phyloP scores from a whole-genome alignment of 2,113 vertebrate genomes.

The Hippocampus mohnikei region DNA sequence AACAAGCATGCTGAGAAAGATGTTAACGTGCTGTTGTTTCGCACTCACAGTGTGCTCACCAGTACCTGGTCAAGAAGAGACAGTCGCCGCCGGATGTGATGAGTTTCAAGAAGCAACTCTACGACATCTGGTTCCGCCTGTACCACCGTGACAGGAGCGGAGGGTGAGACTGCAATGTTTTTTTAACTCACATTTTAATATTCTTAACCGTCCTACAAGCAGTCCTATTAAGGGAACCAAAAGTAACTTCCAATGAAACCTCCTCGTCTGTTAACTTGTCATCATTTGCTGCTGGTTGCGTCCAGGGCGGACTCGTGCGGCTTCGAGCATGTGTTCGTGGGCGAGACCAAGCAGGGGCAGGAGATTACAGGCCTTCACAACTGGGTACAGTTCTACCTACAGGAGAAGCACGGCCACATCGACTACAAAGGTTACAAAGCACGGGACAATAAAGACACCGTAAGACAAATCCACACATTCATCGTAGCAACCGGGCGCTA shows the following conservation, averaged over 20 bases:
- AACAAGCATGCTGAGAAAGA: background rate
- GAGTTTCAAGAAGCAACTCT: conserved; percentile 81
- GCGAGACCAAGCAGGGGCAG: conserved; percentile 73
- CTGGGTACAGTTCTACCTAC: conserved; percentile 86
- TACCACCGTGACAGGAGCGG: conserved; percentile 73
- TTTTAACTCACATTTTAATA: no score
- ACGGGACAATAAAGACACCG: conserved; percentile 69
- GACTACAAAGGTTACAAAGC: conserved; percentile 83
- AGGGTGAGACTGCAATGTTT: conserved; percentile 65
- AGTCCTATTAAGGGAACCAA: no score
- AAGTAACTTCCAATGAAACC: no score
- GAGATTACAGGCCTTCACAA: conserved; percentile 83
- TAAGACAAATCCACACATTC: conserved; percentile 44
- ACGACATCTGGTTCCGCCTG: conserved; percentile 83
- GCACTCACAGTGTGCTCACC: conserved; percentile 71
- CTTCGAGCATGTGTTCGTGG: conserved; percentile 87
- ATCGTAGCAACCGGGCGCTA: background rate
- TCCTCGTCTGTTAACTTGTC: background rate
- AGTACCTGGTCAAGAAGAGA: conserved; percentile 75
- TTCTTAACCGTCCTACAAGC: no score
- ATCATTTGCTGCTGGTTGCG: background rate
- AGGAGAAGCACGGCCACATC: conserved; percentile 76
- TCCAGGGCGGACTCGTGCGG: conserved; percentile 76
- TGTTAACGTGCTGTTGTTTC: conserved; percentile 5
- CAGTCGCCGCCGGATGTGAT: conserved; percentile 54